phyloP scores from a whole-genome alignment of 1,140 invertebrate species.

The Tribolium castaneum region DNA sequence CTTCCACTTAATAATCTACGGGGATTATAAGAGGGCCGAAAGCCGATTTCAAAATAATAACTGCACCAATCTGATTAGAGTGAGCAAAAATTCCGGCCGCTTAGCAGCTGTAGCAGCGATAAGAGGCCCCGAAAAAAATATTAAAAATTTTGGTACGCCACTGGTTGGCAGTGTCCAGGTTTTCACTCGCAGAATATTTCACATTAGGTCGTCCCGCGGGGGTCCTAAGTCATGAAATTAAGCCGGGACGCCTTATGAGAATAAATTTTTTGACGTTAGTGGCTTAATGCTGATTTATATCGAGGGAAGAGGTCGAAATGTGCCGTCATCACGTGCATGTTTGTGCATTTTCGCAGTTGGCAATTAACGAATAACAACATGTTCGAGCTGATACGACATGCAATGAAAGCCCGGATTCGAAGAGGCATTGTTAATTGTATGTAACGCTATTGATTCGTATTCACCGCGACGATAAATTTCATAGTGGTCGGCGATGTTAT shows the following conservation, averaged over 20 bases:
- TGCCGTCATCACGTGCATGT: neutral
- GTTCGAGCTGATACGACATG: neutral
- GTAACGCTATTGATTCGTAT: neutral
- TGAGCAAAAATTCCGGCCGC: neutral
- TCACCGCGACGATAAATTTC: neutral
- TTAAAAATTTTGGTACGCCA: too few relatives aligned
- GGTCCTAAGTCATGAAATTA: slow-evolving; percentile 22
- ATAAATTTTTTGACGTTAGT: neutral
- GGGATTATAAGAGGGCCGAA: neutral
- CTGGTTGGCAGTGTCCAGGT: neutral
- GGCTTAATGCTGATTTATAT: neutral
- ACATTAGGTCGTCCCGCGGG: neutral
- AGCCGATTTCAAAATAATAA: slow-evolving; percentile 8
- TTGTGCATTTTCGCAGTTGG: neutral
- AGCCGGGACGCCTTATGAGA: neutral
- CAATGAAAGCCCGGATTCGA: neutral
- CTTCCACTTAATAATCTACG: neutral
- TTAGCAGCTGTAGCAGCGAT: too few relatives aligned
- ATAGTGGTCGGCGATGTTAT: neutral
- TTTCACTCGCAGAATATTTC: slow-evolving; percentile 14
- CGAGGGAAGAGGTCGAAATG: neutral
- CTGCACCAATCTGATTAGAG: slow-evolving; percentile 4
- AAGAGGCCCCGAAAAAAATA: too few relatives aligned
- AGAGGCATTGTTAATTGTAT: neutral
- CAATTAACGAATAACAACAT: neutral